A percentile compares a stretch with the other conserved stretches of the same genome.
These are phyloP conservation scores for Eretmochelys imbricata DNA, from an alignment of 2,113 vertebrate genomes.

Conservation along the genomic window DNA sequence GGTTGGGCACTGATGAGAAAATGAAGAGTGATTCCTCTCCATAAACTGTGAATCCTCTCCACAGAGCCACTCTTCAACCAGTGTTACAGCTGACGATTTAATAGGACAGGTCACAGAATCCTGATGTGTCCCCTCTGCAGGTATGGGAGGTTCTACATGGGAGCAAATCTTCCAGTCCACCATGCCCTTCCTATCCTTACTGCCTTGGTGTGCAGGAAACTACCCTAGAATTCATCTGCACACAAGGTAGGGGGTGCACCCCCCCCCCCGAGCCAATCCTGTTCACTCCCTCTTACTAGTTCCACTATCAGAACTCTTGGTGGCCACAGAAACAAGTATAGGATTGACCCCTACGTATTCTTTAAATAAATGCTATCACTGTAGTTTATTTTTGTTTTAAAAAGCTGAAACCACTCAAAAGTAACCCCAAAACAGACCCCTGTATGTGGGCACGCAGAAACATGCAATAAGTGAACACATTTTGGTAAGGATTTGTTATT, in stretches of 20 bases:
- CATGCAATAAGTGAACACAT: not conserved
- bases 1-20: not conserved
- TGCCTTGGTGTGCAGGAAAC: not conserved
- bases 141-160: not conserved
- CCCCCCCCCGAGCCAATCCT: not conserved
- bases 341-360: not conserved
- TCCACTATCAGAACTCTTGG: not conserved
- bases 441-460: no score
- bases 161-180: not conserved
- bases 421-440: not conserved
- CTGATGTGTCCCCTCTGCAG: not conserved
- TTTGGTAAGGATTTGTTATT: not conserved
- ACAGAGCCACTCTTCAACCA: not conserved
- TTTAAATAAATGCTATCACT: not conserved
- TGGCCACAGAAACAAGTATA: not conserved
- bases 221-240: not conserved
- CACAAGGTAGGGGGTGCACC: not conserved
- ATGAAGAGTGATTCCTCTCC: not conserved
- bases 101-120: not conserved
- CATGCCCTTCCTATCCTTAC: not conserved
- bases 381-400: not conserved
- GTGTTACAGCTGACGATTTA: not conserved
- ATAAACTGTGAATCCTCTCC: not conserved
- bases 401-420: not conserved
- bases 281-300: not conserved